Conservation (phyloP, 2,888 invertebrate genomes). For the Adineta ricciae region DNA sequence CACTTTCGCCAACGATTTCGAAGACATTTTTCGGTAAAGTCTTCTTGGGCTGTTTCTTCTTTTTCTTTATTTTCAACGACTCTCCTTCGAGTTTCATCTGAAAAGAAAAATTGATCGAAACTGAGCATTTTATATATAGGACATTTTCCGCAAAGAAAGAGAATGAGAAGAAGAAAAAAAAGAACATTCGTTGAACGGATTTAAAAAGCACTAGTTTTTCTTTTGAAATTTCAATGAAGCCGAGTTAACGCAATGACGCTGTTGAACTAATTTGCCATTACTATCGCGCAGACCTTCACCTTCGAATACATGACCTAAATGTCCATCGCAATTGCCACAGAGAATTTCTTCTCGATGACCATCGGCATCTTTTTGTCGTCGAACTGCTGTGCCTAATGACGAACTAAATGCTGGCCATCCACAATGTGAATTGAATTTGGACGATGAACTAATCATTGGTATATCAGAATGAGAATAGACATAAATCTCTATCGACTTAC, state of each 20-base stretch:
- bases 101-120: background rate
- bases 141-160: too few species aligned
- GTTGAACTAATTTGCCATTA: background rate
- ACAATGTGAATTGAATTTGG: constrained; percentile 3
- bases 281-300: background rate
- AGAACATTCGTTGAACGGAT: too few species aligned
- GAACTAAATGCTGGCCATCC: constrained; percentile 13
- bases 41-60: background rate
- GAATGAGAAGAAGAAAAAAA: too few species aligned
- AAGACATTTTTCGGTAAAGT: background rate
- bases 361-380: background rate
- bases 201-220: background rate
- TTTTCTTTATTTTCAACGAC: background rate
- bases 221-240: background rate
- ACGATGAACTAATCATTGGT: background rate
- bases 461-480: background rate
- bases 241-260: constrained; percentile 1
- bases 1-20: background rate
- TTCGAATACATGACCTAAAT: constrained; percentile 7
- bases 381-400: background rate
- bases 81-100: background rate
- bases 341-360: background rate
- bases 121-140: too few species aligned
- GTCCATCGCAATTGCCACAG: background rate
- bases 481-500: background rate